Evolutionary conservation across 2,113 vertebrate species (phyloP).

Genomic region (Polypterus senegalus): DNA sequence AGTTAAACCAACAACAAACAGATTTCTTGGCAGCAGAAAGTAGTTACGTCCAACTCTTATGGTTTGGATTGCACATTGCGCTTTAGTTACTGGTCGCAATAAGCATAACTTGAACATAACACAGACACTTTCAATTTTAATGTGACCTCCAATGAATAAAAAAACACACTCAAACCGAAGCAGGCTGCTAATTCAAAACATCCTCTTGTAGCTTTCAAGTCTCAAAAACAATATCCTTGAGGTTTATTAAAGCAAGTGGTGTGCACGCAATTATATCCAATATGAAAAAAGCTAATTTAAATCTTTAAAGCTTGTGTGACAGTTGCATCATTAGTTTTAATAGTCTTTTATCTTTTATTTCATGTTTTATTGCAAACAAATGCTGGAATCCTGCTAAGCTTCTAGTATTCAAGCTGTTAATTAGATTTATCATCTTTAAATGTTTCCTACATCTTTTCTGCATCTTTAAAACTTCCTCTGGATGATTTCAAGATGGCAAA

Average conservation of each 20-base stretch:
- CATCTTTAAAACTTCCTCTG: too few relatives aligned
- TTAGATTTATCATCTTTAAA: too few relatives aligned
- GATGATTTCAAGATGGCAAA: too few relatives aligned
- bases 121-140: not conserved
- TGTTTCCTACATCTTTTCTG: too few relatives aligned
- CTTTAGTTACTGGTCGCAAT: slow-evolving; percentile 19
- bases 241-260: slow-evolving; percentile 10
- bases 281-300: not conserved
- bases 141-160: slow-evolving; percentile 6
- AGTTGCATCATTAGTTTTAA: not conserved
- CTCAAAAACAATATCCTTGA: slow-evolving; percentile 14
- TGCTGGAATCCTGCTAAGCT: too few relatives aligned
- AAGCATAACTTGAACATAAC: slow-evolving; percentile 9
- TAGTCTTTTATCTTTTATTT: too few relatives aligned
- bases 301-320: slow-evolving; percentile 4
- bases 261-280: not conserved
- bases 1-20: slow-evolving; percentile 22
- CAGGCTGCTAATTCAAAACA: slow-evolving; percentile 15
- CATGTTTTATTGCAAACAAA: too few relatives aligned
- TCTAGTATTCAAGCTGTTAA: too few relatives aligned
- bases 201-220: slow-evolving; percentile 10
- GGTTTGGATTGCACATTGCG: slow-evolving; percentile 22
- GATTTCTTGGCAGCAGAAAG: slow-evolving; percentile 21
- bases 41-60: slow-evolving; percentile 16
- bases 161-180: slow-evolving; percentile 5